Conservation (phyloP, 2,113 vertebrate species). For the Paracanthobrama guichenoti region DNA sequence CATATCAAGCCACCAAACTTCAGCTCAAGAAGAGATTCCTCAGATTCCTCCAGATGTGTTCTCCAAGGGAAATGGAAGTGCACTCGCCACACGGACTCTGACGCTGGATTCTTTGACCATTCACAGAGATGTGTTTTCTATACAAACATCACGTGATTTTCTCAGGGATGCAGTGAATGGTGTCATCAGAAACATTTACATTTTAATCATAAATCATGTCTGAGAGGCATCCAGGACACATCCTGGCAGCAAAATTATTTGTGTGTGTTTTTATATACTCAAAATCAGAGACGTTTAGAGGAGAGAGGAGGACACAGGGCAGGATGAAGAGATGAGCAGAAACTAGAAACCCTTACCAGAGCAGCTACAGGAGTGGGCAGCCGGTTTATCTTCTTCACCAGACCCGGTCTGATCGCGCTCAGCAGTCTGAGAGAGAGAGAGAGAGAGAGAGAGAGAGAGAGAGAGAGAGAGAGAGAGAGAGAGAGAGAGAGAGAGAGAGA, state of each 20-base stretch:
- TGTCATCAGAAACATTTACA: not conserved
- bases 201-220: not conserved
- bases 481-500: no score
- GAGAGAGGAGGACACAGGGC: not conserved
- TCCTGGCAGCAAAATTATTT: no score
- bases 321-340: not conserved
- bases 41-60: not conserved
- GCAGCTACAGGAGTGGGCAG: conserved; percentile 91
- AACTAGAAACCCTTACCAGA: conserved; percentile 78
- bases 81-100: not conserved
- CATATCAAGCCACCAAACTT: not conserved
- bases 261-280: no score
- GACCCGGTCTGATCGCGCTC: conserved; percentile 91
- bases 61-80: not conserved
- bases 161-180: not conserved
- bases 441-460: not conserved
- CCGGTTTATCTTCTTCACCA: conserved; percentile 97
- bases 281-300: not conserved
- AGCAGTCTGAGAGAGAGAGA: conserved; percentile 81
- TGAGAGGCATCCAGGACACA: not conserved
- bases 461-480: no score
- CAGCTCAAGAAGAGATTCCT: not conserved
- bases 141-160: not conserved
- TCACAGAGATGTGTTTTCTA: not conserved
- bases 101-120: not conserved